Evolutionary conservation across 1,140 invertebrate genomes (phyloP), one percentile per base, ranked within the genome.

Genomic region (Drosophila sp.): DNA sequence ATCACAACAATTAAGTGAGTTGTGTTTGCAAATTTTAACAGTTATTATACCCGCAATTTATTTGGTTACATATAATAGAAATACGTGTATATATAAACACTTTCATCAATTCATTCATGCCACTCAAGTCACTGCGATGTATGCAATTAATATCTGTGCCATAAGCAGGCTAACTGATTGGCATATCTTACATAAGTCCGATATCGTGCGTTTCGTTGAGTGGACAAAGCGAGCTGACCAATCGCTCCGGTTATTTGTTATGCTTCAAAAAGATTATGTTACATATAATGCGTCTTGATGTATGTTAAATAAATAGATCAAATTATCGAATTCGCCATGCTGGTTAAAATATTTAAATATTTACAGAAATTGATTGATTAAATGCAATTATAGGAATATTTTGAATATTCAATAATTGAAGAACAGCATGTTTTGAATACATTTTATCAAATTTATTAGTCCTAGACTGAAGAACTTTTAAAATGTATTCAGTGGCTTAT

Each of bases 141-240:
- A 58, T 76, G 83, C 76, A 87, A 89, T 89, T 87, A 89, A 87
- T 89, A 89, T 89, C 75, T 87, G 38, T 82, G 83, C 56, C 83
- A 87, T 83, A 87, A 89, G 79, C 76, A 70, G 36, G 50, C 46
- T 65, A 63, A 56, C 67, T 79, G 83, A 87, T 89, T 87, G 82
- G 82, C 75, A 87, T 87, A 59, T 59, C 75, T 87, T 87, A 89
- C 72, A 87, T 87, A 87, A 87, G 53, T 59, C 45, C 46, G 50
- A 76, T 63, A 70, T 73, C 66, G 75, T 78, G 75, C 69, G 75
- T 76, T 78, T 74, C 46, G 61, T 59, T 45, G 62, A 65, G 62
- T 73, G 71, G 71, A 72, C 62, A 67, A 57, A 38, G 36, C 32
- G 18, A 50, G 40, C 57, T 80, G 76, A 63, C 77, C 80, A 77